Percentiles rank a stretch among this genome's conserved stretches.
These are phyloP conservation scores for Miniopterus natalensis DNA, from an alignment of 2,113 vertebrate genomes.

Conservation along the genomic window DNA sequence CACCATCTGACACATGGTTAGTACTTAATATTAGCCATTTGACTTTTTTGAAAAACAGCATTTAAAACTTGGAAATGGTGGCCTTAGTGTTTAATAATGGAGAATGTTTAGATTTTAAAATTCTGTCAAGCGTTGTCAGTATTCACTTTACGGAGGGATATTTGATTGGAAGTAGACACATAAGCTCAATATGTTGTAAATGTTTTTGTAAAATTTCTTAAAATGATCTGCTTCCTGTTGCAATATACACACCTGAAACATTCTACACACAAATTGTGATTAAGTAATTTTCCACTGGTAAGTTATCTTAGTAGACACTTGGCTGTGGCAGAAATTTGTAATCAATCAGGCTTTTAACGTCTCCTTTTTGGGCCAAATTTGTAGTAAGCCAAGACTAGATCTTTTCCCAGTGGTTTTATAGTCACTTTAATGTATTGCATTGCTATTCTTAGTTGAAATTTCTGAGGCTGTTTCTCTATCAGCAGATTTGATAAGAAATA, in stretches of 20 bases:
- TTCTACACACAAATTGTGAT: slow-evolving; percentile 41
- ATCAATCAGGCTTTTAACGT: slow-evolving; percentile 59
- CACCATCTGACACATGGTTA: background rate
- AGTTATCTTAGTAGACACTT: slow-evolving; percentile 43
- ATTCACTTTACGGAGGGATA: slow-evolving; percentile 30
- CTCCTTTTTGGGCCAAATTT: slow-evolving; percentile 63
- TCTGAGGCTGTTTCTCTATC: slow-evolving; percentile 40
- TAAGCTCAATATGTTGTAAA: slow-evolving; percentile 29
- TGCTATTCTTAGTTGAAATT: slow-evolving; percentile 51
- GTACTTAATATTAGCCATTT: background rate
- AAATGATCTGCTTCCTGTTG: background rate
- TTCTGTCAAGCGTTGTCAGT: background rate
- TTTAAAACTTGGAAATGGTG: slow-evolving; percentile 13
- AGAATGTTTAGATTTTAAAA: slow-evolving; percentile 38
- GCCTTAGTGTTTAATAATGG: slow-evolving; percentile 43
- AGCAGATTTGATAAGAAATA: slow-evolving; percentile 35
- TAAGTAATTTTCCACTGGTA: slow-evolving; percentile 62
- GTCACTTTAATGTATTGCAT: slow-evolving; percentile 50
- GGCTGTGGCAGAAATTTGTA: slow-evolving; percentile 61
- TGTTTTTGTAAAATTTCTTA: slow-evolving; percentile 8
- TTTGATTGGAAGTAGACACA: slow-evolving; percentile 1
- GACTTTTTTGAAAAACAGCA: background rate
- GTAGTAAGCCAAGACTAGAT: slow-evolving; percentile 61
- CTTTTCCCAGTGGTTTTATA: slow-evolving; percentile 52
- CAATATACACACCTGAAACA: background rate